Percentiles rank a stretch among this genome's conserved stretches.
These are phyloP conservation scores for Leptogaster cylindrica DNA, from an alignment of 2,888 invertebrate species.

Conservation along the genomic window DNA sequence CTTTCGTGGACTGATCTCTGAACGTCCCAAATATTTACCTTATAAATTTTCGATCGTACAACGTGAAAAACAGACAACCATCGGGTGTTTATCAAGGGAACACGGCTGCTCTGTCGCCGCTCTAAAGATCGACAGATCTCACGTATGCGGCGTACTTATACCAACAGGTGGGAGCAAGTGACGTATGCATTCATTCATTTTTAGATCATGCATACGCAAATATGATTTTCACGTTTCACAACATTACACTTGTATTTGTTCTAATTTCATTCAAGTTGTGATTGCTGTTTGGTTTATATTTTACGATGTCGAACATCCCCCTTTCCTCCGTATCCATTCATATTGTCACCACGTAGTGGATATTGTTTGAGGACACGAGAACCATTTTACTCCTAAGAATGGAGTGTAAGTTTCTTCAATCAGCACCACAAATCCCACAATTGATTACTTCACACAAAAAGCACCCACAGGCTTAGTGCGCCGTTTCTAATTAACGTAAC, in stretches of 20 bases:
- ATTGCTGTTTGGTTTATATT: too few species aligned
- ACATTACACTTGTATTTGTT: background rate
- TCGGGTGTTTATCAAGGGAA: background rate
- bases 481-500: constrained; percentile 14
- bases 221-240: background rate
- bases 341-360: too few species aligned
- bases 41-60: constrained; percentile 21
- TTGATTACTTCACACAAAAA: constrained; percentile 2
- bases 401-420: too few species aligned
- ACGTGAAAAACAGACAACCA: background rate
- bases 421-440: too few species aligned
- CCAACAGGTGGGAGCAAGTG: constrained; percentile 26
- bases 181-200: constrained; percentile 35
- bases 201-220: constrained; percentile 11
- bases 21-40: constrained; percentile 6
- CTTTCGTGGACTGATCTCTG: background rate
- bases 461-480: constrained; percentile 1
- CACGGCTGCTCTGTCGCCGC: background rate
- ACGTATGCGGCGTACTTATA: constrained; percentile 16
- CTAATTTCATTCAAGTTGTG: constrained; percentile 22
- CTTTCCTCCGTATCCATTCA: too few species aligned
- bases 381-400: too few species aligned
- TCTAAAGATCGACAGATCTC: background rate
- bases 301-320: too few species aligned
- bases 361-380: too few species aligned